phyloP scores from a whole-genome alignment of 2,888 invertebrate species.

The Drosophila ustulata region DNA sequence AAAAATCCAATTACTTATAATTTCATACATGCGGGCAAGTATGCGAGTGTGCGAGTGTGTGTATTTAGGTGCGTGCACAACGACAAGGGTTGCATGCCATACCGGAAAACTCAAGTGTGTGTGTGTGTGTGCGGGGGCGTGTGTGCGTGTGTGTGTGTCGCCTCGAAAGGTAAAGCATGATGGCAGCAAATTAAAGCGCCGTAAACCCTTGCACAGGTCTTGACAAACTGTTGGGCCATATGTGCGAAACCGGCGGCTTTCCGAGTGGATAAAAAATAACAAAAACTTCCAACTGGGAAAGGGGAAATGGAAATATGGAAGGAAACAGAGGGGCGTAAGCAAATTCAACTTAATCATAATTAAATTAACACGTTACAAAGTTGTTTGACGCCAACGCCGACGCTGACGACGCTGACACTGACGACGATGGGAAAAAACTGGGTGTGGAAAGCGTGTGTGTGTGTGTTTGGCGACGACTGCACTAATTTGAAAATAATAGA shows the following conservation, averaged over 20 bases:
- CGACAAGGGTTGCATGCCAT: conserved; percentile 34
- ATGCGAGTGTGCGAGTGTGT: conserved; percentile 7
- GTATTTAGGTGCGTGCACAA: conserved; percentile 32
- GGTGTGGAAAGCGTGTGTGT: conserved; percentile 22
- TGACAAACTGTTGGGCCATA: conserved; percentile 52
- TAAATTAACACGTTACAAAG: conserved; percentile 54
- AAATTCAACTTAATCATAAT: conserved; percentile 61
- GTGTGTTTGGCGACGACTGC: conserved; percentile 11
- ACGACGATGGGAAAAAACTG: conserved; percentile 14
- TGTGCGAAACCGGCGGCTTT: conserved; percentile 38
- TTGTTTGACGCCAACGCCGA: conserved; percentile 2
- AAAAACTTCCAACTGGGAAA: conserved; percentile 10
- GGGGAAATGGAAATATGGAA: background rate
- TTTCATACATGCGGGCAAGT: conserved; percentile 35
- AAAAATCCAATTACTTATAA: conserved; percentile 61
- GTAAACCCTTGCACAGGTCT: conserved; percentile 50
- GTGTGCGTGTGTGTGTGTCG: conserved; percentile 7
- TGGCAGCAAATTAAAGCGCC: conserved; percentile 57
- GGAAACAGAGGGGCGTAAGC: conserved; percentile 18
- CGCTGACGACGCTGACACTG: background rate
- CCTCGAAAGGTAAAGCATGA: conserved; percentile 38
- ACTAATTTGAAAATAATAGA: conserved; percentile 56
- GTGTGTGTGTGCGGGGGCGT: conserved; percentile 21
- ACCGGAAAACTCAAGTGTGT: conserved; percentile 29
- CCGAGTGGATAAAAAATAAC: conserved; percentile 33